Conservation (phyloP, 2,797 vertebrate genomes). For the Enteromius radiatus region DNA sequence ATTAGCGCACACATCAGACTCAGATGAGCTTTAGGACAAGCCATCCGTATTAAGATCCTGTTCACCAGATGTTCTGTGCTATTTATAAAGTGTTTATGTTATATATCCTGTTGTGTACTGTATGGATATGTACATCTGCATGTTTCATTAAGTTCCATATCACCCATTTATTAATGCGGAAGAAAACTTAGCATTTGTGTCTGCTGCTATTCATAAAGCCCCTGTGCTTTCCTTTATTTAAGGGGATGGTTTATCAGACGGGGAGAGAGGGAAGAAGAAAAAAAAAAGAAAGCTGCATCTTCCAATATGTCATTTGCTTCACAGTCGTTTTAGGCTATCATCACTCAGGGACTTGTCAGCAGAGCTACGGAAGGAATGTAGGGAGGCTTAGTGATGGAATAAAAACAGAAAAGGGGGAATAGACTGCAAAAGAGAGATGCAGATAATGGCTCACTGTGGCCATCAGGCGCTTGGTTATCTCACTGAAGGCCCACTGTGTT, state of each 20-base stretch:
- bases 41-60: conserved; percentile 68
- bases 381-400: conserved; percentile 21
- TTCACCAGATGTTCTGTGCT: conserved; percentile 77
- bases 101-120: conserved; percentile 1
- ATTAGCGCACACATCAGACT: conserved; percentile 70
- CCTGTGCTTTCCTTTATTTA: conserved; percentile 11
- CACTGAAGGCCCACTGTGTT: conserved; percentile 41
- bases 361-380: not conserved
- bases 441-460: conserved; percentile 40
- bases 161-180: not conserved
- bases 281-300: conserved; percentile 27
- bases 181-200: not conserved
- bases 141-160: not conserved
- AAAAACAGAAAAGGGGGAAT: not conserved
- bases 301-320: conserved; percentile 46
- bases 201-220: not conserved
- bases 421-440: conserved; percentile 6
- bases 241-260: conserved; percentile 6
- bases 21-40: conserved; percentile 53
- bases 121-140: conserved; percentile 25
- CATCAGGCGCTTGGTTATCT: conserved; percentile 49
- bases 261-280: not conserved
- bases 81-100: conserved; percentile 77
- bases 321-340: conserved; percentile 47
- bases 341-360: conserved; percentile 51